Evolutionary conservation across 92 coral and sea anemone genomes (phyloP).

Genomic region (Palythoa grandis): DNA sequence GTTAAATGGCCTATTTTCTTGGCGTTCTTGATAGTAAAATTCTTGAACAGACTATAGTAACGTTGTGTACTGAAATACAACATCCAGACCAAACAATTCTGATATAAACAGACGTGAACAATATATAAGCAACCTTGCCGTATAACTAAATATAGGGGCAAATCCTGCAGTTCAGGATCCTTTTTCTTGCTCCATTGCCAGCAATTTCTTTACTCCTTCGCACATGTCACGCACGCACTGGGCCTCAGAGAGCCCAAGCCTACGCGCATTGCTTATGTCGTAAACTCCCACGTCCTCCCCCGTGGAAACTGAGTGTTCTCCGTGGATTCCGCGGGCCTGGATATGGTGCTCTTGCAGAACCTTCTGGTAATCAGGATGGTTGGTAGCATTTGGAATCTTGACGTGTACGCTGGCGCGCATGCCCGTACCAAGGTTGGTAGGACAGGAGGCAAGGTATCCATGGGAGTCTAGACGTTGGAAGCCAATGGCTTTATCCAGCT

Average conservation of each 20-base stretch:
- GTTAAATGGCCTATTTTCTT: background rate
- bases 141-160: background rate
- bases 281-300: slow-evolving; percentile 89
- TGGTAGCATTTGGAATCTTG: slow-evolving; percentile 85
- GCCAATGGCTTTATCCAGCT: slow-evolving; percentile 78
- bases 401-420: slow-evolving; percentile 95
- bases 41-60: background rate
- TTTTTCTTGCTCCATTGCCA: slow-evolving; percentile 74
- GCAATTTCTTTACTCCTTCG: slow-evolving; percentile 89
- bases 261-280: slow-evolving; percentile 88
- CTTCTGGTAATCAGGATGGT: slow-evolving; percentile 83
- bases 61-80: background rate
- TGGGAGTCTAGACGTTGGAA: slow-evolving; percentile 77
- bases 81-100: background rate
- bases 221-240: slow-evolving; percentile 95
- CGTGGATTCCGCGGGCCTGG: slow-evolving; percentile 89
- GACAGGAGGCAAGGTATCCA: slow-evolving; percentile 90
- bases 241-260: slow-evolving; percentile 90
- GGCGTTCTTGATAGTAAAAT: background rate
- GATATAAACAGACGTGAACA: background rate
- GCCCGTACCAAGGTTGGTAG: slow-evolving; percentile 93
- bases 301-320: slow-evolving; percentile 84
- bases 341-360: slow-evolving; percentile 76
- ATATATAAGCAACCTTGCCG: slow-evolving; percentile 16
- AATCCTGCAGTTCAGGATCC: slow-evolving; percentile 46